A percentile compares a stretch with the other conserved stretches of the same genome.
phyloP scores from a whole-genome alignment of 2,797 vertebrate genomes.

The Leptodactylus fallax region DNA sequence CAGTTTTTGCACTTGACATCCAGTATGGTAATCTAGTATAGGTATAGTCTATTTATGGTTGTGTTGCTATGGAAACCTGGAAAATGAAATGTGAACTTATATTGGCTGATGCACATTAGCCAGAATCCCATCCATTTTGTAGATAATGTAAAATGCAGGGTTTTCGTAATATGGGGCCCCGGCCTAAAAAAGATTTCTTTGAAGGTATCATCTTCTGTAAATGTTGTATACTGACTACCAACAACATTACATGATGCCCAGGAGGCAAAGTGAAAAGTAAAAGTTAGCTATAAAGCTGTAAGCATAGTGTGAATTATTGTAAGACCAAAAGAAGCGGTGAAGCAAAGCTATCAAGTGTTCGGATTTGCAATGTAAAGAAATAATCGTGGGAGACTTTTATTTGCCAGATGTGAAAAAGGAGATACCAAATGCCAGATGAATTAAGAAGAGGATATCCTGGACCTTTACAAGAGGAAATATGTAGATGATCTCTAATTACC shows the following conservation, averaged over 20 bases:
- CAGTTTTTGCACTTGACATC: too few species aligned
- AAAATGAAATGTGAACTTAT: too few species aligned
- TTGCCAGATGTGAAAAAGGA: conserved; percentile 21
- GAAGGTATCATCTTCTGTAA: not conserved
- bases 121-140: too few species aligned
- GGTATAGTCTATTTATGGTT: too few species aligned
- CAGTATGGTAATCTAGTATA: too few species aligned
- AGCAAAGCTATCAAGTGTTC: not conserved
- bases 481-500: conserved; percentile 5
- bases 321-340: not conserved
- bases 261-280: not conserved
- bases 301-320: not conserved
- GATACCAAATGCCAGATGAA: conserved; percentile 13
- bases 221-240: not conserved
- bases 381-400: not conserved
- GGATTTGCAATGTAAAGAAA: not conserved
- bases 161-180: too few species aligned
- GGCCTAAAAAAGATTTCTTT: not conserved
- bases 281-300: not conserved
- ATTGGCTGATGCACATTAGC: too few species aligned
- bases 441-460: conserved; percentile 18
- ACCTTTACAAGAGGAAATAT: conserved; percentile 17
- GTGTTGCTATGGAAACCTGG: too few species aligned
- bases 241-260: not conserved
- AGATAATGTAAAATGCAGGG: too few species aligned